Percentiles rank a stretch among this genome's conserved stretches.
phyloP scores from a whole-genome alignment of 53 echinoderm and acorn worm species.

The Patiria pectinifera region DNA sequence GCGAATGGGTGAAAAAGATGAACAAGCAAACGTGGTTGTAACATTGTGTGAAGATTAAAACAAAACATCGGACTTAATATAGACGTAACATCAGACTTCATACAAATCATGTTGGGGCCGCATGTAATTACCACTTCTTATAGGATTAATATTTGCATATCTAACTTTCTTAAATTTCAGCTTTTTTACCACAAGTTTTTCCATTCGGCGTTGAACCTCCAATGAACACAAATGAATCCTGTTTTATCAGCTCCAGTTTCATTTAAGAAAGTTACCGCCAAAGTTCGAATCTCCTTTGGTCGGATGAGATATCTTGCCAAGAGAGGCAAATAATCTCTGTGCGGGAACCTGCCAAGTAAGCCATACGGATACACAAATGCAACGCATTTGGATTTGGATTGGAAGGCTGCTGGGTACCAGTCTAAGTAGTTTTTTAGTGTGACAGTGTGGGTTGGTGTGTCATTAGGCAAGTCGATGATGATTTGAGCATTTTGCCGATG shows the following conservation, averaged over 20 bases:
- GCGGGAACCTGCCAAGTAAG: slow-evolving; percentile 64
- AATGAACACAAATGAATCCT: slow-evolving; percentile 64
- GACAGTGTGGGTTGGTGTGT: slow-evolving; percentile 41
- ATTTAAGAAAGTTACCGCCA: slow-evolving; percentile 22
- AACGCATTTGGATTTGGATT: slow-evolving; percentile 33
- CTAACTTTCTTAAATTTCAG: no score
- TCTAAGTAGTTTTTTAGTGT: slow-evolving; percentile 54
- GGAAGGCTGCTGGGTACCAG: slow-evolving; percentile 53
- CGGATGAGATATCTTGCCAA: slow-evolving; percentile 36
- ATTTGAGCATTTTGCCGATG: slow-evolving; percentile 13
- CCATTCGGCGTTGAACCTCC: slow-evolving; percentile 76
- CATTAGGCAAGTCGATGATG: slow-evolving; percentile 49
- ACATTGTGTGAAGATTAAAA: no score
- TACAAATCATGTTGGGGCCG: no score
- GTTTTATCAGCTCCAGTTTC: neutral
- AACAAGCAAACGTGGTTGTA: no score
- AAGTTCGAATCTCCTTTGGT: slow-evolving; percentile 1
- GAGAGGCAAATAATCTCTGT: neutral
- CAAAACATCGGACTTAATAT: no score
- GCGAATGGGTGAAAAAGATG: no score
- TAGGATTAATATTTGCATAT: no score
- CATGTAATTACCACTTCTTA: no score
- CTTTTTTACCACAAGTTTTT: slow-evolving; percentile 51
- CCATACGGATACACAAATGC: slow-evolving; percentile 76
- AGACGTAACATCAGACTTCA: no score